Conservation (phyloP, 2,888 invertebrate species). For the Drosophila percnosoma region DNA sequence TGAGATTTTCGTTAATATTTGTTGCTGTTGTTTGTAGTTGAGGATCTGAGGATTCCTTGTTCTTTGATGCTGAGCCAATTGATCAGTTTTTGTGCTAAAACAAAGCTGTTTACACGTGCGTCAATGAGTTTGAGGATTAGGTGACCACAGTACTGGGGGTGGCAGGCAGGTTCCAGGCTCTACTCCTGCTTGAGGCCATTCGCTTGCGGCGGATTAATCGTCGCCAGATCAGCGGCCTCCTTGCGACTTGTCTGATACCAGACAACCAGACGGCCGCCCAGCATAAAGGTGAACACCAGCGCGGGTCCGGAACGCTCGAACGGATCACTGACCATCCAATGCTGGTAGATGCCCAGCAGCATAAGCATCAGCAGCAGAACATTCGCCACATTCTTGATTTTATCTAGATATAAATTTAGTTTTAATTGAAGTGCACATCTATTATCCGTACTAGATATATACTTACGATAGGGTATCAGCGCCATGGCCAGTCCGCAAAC, state of each 20-base stretch:
- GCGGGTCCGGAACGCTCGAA: slow-evolving; percentile 96
- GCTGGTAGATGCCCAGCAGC: slow-evolving; percentile 96
- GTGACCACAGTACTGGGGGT: slow-evolving; percentile 17
- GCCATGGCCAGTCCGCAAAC: slow-evolving; percentile 93
- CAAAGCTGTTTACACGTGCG: slow-evolving; percentile 72
- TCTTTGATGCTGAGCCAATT: slow-evolving; percentile 41
- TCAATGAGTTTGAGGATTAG: slow-evolving; percentile 50
- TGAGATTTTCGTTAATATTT: slow-evolving; percentile 21
- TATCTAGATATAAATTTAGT: slow-evolving; percentile 86
- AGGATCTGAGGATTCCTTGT: slow-evolving; percentile 13
- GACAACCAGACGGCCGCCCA: slow-evolving; percentile 94
- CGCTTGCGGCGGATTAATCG: slow-evolving; percentile 86
- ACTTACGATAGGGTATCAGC: slow-evolving; percentile 93
- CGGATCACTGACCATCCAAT: slow-evolving; percentile 96
- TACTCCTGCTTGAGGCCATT: slow-evolving; percentile 88
- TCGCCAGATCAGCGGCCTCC: slow-evolving; percentile 85
- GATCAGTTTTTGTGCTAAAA: slow-evolving; percentile 67
- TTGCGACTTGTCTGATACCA: slow-evolving; percentile 89
- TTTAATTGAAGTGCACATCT: neutral
- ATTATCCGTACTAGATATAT: accelerated
- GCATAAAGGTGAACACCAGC: slow-evolving; percentile 96
- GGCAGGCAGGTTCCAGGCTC: slow-evolving; percentile 39
- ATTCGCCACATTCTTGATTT: slow-evolving; percentile 96
- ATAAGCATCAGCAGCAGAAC: slow-evolving; percentile 92
- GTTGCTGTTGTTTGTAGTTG: slow-evolving; percentile 9